Conservation (phyloP, 2,888 invertebrate species). For the Drosophila diplacantha region DNA sequence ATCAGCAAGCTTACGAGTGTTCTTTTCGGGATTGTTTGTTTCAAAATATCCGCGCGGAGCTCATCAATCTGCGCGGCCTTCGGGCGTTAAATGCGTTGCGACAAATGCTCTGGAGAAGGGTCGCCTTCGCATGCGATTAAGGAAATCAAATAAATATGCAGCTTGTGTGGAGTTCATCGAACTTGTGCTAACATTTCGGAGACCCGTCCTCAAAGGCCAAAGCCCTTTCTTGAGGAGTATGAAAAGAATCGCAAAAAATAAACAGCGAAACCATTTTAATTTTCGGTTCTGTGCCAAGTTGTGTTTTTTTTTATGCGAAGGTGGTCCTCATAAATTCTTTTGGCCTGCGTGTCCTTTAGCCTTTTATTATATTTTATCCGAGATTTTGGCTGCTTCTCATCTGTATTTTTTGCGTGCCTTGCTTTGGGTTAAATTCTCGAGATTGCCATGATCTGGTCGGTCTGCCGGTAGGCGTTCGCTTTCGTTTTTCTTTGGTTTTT, state of each 20-base stretch:
- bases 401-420: not conserved
- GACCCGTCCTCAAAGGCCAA: slow-evolving; percentile 43
- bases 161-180: slow-evolving; percentile 58
- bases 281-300: slow-evolving; percentile 35
- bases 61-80: slow-evolving; percentile 73
- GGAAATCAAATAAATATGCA: slow-evolving; percentile 66
- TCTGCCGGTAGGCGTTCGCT: slow-evolving; percentile 41
- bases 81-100: slow-evolving; percentile 71
- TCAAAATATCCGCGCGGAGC: slow-evolving; percentile 45
- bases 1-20: slow-evolving; percentile 45
- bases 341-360: slow-evolving; percentile 69
- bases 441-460: slow-evolving; percentile 44
- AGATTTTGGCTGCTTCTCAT: slow-evolving; percentile 35
- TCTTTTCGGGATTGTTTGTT: slow-evolving; percentile 45
- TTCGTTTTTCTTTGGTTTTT: slow-evolving; percentile 37
- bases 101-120: slow-evolving; percentile 55
- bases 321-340: slow-evolving; percentile 70
- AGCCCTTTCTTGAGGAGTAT: slow-evolving; percentile 40
- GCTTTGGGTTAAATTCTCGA: slow-evolving; percentile 45
- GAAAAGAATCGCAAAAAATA: slow-evolving; percentile 4
- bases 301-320: slow-evolving; percentile 45
- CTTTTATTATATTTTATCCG: slow-evolving; percentile 67
- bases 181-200: slow-evolving; percentile 60
- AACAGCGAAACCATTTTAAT: slow-evolving; percentile 59
- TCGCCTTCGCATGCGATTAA: slow-evolving; percentile 53